These are phyloP conservation scores for Hozukius guyotensis DNA, from an alignment of 2,797 vertebrate genomes.

Conservation along the genomic window DNA sequence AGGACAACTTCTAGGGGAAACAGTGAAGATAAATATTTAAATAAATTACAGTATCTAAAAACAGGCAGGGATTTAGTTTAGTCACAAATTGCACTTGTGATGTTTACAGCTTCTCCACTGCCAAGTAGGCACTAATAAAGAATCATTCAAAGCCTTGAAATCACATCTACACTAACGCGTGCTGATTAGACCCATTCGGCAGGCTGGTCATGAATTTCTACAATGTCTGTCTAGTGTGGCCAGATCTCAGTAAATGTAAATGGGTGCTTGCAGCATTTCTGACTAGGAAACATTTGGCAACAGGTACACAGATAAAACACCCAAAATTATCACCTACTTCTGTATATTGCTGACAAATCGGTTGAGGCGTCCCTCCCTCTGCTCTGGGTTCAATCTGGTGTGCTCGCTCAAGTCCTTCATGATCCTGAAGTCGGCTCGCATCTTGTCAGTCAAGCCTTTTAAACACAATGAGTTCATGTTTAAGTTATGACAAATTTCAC, in stretches of 20 bases:
- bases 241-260: not conserved
- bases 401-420: slow-evolving; percentile 91
- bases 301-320: not conserved
- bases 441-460: slow-evolving; percentile 92
- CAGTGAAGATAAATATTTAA: not conserved
- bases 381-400: slow-evolving; percentile 88
- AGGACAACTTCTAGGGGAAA: not conserved
- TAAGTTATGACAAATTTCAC: not conserved
- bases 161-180: not conserved
- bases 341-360: slow-evolving; percentile 85
- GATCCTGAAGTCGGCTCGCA: slow-evolving; percentile 90
- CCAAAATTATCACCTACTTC: slow-evolving; percentile 70
- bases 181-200: not conserved
- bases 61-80: too few relatives aligned
- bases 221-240: too few relatives aligned
- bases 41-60: not conserved
- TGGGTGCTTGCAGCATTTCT: not conserved
- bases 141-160: not conserved
- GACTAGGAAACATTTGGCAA: not conserved
- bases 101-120: not conserved
- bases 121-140: not conserved
- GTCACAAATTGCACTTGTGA: not conserved
- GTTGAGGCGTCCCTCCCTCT: slow-evolving; percentile 86
- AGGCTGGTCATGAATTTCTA: too few relatives aligned
- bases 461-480: not conserved